A percentile compares a stretch with the other conserved stretches of the same genome.
These are phyloP conservation scores for Onychostruthus taczanowskii DNA, from an alignment of 2,113 vertebrate genomes.

Conservation along the genomic window DNA sequence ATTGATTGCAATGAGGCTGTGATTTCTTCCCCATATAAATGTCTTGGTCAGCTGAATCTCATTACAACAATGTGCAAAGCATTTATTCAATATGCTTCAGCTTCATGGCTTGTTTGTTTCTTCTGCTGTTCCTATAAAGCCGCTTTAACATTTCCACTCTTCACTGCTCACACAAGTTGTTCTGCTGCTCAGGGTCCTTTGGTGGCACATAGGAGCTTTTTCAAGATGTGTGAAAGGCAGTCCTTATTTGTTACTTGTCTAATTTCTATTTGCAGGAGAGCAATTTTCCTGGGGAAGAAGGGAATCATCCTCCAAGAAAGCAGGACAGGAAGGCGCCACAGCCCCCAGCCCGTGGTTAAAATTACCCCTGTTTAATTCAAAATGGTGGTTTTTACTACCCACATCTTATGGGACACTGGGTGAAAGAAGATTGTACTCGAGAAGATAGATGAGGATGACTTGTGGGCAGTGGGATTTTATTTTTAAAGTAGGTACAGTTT, in stretches of 20 bases:
- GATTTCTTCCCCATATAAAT: conserved; percentile 1
- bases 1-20: not conserved
- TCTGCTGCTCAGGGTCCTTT: not conserved
- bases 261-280: not conserved
- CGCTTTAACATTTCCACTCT: not conserved
- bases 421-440: not conserved
- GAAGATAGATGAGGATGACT: not conserved
- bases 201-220: not conserved
- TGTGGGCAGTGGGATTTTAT: conserved; percentile 26
- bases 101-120: not conserved
- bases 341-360: not conserved
- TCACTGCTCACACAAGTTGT: not conserved
- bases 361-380: not conserved
- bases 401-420: not conserved
- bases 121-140: not conserved
- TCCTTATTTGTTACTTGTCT: not conserved
- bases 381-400: not conserved
- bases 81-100: not conserved
- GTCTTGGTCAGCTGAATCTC: conserved; percentile 28
- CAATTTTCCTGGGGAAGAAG: not conserved
- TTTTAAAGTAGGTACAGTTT: conserved; percentile 30
- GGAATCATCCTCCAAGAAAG: not conserved
- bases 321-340: not conserved
- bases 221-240: not conserved
- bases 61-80: not conserved